Evolutionary conservation across 2,888 invertebrate genomes (phyloP).

Genomic region (Coleophora deauratella): DNA sequence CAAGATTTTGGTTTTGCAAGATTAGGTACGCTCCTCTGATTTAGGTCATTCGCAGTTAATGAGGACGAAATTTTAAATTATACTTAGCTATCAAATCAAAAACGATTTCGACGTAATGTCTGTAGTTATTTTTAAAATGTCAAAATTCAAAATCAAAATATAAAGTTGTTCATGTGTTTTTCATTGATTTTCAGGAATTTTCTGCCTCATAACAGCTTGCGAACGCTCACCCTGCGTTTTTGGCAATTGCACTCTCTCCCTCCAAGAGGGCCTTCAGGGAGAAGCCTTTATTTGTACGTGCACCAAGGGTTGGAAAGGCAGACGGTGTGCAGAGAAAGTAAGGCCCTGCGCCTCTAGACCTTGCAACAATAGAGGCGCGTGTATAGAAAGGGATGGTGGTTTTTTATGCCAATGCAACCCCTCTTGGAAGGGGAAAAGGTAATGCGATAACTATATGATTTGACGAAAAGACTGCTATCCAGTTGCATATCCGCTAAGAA

Average conservation of each 20-base stretch:
- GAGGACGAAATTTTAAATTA: too few relatives aligned
- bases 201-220: conserved; percentile 84
- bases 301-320: conserved; percentile 78
- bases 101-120: too few relatives aligned
- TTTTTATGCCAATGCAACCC: conserved; percentile 84
- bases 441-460: conserved; percentile 14
- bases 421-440: conserved; percentile 79
- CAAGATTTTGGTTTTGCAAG: too few relatives aligned
- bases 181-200: conserved; percentile 71
- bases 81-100: too few relatives aligned
- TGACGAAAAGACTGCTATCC: too few relatives aligned
- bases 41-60: too few relatives aligned
- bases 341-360: conserved; percentile 82
- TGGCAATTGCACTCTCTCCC: conserved; percentile 76
- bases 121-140: too few relatives aligned
- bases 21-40: too few relatives aligned
- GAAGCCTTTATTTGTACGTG: conserved; percentile 77
- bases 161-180: too few relatives aligned
- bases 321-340: conserved; percentile 78
- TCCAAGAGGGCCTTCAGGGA: conserved; percentile 24
- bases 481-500: too few relatives aligned
- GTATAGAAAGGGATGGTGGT: conserved; percentile 77
- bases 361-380: conserved; percentile 84
- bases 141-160: too few relatives aligned
- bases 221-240: conserved; percentile 81